A percentile compares a stretch with the other conserved stretches of the same genome.
These are phyloP conservation scores for Heliothis subflexa DNA, from an alignment of 1,140 invertebrate species.

Conservation along the genomic window DNA sequence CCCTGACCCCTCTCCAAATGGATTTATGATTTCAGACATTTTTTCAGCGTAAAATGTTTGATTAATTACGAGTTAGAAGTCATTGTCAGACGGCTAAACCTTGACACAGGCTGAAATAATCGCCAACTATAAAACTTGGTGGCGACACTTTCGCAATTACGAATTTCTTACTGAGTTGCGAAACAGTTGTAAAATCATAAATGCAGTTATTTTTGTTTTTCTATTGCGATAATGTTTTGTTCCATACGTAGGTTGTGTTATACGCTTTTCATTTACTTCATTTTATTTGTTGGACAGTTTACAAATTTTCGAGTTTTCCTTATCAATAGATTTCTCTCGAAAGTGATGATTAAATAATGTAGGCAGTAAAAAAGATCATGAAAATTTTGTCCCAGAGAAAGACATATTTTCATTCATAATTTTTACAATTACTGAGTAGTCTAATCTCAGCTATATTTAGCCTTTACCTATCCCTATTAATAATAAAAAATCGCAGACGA, in stretches of 20 bases:
- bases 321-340: too few species aligned
- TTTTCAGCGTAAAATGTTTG: constrained; percentile 28
- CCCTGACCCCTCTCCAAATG: constrained; percentile 49
- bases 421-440: too few species aligned
- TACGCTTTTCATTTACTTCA: too few species aligned
- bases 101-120: constrained; percentile 49
- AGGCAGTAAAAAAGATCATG: too few species aligned
- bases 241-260: neutral
- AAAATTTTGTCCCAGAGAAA: too few species aligned
- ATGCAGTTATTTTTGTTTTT: neutral
- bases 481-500: neutral
- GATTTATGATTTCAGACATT: constrained; percentile 50
- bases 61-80: constrained; percentile 44
- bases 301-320: too few species aligned
- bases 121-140: constrained; percentile 35
- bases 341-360: too few species aligned
- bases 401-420: too few species aligned
- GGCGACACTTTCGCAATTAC: constrained; percentile 45
- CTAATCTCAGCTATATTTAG: too few species aligned
- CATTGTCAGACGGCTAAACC: constrained; percentile 43
- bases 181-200: constrained; percentile 15
- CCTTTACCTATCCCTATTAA: too few species aligned
- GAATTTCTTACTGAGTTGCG: constrained; percentile 37
- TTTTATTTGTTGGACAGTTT: too few species aligned
- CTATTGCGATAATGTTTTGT: neutral